A percentile compares a stretch with the other conserved stretches of the same genome.
Evolutionary conservation across 2,888 invertebrate genomes (phyloP).

Genomic region (Nasonovia ribisnigri): DNA sequence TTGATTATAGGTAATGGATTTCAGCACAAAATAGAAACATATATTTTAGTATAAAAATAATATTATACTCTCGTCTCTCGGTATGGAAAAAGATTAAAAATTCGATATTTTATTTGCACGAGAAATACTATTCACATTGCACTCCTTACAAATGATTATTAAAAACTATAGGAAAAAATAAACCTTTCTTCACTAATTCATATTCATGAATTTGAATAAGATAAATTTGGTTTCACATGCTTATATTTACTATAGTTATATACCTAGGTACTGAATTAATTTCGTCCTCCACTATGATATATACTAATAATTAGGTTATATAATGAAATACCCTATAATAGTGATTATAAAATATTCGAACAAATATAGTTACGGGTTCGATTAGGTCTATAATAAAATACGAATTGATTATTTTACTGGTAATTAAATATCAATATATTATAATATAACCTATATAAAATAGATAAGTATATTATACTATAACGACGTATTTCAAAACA

Average conservation of each 20-base stretch:
- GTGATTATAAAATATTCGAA: background rate
- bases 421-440: constrained; percentile 15
- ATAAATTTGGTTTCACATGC: background rate
- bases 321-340: too few relatives aligned
- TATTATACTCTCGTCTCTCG: background rate
- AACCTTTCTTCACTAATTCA: background rate
- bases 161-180: background rate
- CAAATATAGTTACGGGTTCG: background rate
- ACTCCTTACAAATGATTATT: background rate
- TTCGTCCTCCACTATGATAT: background rate
- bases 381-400: background rate
- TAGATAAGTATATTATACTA: background rate
- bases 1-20: background rate
- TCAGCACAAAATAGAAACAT: background rate
- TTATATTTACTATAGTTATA: background rate
- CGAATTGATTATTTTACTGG: background rate
- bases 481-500: constrained; percentile 2
- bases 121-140: background rate
- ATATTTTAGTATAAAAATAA: background rate
- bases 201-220: background rate
- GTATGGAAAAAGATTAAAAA: background rate
- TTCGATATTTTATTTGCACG: background rate
- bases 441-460: background rate
- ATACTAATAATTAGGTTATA: background rate
- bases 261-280: background rate